These are phyloP conservation scores for Scomber colias DNA, from an alignment of 2,113 vertebrate genomes.

Conservation along the genomic window DNA sequence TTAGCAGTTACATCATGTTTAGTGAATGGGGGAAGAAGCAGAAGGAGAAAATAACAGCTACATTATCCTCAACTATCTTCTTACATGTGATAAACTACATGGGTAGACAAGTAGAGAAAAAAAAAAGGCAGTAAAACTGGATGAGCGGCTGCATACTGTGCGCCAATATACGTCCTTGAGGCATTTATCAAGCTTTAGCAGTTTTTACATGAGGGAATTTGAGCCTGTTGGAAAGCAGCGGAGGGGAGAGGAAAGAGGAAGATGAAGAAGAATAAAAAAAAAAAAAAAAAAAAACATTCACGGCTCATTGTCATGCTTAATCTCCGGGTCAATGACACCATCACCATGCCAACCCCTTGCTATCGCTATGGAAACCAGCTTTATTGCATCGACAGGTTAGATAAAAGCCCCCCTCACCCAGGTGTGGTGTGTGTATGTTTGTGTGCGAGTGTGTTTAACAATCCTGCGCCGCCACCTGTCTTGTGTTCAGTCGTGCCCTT, in stretches of 20 bases:
- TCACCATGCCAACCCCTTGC: conserved; percentile 80
- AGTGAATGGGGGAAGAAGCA: conserved; percentile 22
- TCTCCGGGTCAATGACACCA: conserved; percentile 80
- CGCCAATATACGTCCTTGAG: conserved; percentile 60
- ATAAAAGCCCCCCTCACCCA: conserved; percentile 54
- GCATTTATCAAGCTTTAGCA: conserved; percentile 53
- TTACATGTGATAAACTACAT: conserved; percentile 39
- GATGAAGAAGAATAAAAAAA: background rate
- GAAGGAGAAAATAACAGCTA: conserved; percentile 17
- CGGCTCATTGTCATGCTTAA: conserved; percentile 80
- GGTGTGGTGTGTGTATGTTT: conserved; percentile 54
- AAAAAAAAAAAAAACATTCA: conserved; percentile 30
- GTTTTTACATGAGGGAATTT: conserved; percentile 49
- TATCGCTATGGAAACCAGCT: conserved; percentile 76
- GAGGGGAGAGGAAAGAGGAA: background rate
- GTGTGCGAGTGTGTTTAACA: conserved; percentile 33
- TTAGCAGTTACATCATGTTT: conserved; percentile 50
- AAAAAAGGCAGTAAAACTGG: conserved; percentile 42
- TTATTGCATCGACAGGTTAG: conserved; percentile 72
- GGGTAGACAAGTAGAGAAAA: background rate
- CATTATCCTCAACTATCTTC: conserved; percentile 46
- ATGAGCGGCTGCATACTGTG: background rate
- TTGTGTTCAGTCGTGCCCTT: conserved; percentile 41
- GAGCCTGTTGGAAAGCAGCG: conserved; percentile 41
- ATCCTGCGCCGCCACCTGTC: conserved; percentile 58